phyloP scores from a whole-genome alignment of 2,797 vertebrate genomes.

The Megalops cyprinoides region DNA sequence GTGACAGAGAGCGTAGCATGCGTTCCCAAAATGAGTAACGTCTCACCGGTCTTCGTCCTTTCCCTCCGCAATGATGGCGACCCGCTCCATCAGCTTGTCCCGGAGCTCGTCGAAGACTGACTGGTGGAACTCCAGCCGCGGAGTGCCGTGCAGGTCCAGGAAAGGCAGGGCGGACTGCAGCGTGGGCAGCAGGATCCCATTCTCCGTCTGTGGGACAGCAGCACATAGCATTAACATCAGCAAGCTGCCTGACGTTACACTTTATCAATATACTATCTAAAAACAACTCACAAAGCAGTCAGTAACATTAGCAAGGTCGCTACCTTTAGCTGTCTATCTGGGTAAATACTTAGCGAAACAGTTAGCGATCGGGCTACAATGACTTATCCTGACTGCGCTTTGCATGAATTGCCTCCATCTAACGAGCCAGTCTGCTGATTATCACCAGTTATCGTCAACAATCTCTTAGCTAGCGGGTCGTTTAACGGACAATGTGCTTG shows the following conservation, averaged over 20 bases:
- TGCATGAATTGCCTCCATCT: no score
- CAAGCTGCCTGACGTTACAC: no score
- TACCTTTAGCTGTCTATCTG: neutral
- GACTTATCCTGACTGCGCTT: no score
- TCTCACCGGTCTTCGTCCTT: conserved; percentile 89
- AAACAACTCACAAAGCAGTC: neutral
- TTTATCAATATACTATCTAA: neutral
- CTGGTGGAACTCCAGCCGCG: conserved; percentile 96
- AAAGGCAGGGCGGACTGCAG: conserved; percentile 96
- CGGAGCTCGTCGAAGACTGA: conserved; percentile 95
- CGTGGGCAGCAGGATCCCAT: conserved; percentile 93
- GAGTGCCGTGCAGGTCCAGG: conserved; percentile 94
- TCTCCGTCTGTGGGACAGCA: conserved; percentile 85
- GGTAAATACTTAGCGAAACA: no score
- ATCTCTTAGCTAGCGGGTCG: no score
- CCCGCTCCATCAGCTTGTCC: conserved; percentile 93
- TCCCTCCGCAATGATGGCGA: conserved; percentile 90
- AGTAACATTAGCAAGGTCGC: neutral
- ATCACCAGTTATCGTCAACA: no score
- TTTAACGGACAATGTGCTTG: no score
- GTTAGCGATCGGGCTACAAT: no score
- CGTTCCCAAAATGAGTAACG: no score
- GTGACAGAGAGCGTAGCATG: neutral
- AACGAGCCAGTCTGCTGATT: no score
- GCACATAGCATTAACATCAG: neutral